A percentile compares a stretch with the other conserved stretches of the same genome.
Conservation (phyloP, 2,888 invertebrate species). For the Aspidiotus destructor region DNA sequence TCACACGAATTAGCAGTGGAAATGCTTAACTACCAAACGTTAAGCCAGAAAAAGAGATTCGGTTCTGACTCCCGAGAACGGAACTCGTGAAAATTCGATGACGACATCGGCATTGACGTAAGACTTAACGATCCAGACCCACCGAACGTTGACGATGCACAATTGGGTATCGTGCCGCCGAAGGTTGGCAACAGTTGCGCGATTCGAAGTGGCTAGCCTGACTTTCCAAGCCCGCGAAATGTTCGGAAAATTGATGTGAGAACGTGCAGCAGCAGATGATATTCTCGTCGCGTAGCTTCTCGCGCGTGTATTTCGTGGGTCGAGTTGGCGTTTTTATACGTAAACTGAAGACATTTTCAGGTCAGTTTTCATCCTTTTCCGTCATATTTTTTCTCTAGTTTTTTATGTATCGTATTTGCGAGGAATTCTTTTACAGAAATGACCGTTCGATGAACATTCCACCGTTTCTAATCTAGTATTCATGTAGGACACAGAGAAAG, state of each 20-base stretch:
- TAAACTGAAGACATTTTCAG: background rate
- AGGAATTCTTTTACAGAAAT: too few species aligned
- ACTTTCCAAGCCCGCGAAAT: background rate
- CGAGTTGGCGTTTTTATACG: background rate
- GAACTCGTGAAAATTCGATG: too few species aligned
- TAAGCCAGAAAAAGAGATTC: too few species aligned
- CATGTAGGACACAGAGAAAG: too few species aligned
- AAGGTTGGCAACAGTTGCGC: slow-evolving; percentile 2
- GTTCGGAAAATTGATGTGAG: background rate
- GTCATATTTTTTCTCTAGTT: background rate
- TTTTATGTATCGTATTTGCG: too few species aligned
- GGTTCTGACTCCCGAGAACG: too few species aligned
- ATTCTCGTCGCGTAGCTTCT: background rate
- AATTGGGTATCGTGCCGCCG: background rate
- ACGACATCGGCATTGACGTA: too few species aligned
- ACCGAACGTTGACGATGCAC: background rate
- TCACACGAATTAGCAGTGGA: too few species aligned
- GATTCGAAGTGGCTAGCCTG: slow-evolving; percentile 4
- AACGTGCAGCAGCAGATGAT: slow-evolving; percentile 4
- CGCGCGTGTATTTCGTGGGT: background rate
- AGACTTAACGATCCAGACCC: too few species aligned
- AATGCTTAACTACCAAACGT: too few species aligned
- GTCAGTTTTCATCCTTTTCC: background rate
- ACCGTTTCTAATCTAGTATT: too few species aligned
- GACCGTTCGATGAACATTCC: too few species aligned